phyloP scores from a whole-genome alignment of 2,888 invertebrate genomes.

The Chamaedrilus cognettii region DNA sequence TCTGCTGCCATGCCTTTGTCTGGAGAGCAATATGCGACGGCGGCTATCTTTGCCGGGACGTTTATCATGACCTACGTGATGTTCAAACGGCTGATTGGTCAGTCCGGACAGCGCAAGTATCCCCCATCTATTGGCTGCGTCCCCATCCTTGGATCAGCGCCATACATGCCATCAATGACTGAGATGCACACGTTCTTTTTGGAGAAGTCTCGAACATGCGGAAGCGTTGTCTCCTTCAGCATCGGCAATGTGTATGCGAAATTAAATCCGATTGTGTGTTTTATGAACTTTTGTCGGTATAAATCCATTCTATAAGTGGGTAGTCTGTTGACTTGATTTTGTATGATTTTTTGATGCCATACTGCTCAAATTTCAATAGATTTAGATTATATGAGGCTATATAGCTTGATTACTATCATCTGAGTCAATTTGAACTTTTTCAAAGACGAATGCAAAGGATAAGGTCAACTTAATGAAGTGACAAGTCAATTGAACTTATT shows the following conservation, averaged over 20 bases:
- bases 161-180: background rate
- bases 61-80: background rate
- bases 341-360: too few species aligned
- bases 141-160: conserved; percentile 14
- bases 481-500: too few species aligned
- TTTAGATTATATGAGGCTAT: too few species aligned
- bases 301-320: too few species aligned
- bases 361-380: too few species aligned
- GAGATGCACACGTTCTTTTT: conserved; percentile 6
- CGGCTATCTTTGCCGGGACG: background rate
- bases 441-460: too few species aligned
- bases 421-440: too few species aligned
- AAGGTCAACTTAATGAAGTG: too few species aligned
- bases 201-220: conserved; percentile 7
- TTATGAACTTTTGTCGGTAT: too few species aligned
- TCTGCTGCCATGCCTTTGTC: background rate
- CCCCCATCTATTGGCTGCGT: conserved; percentile 6
- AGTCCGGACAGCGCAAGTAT: background rate
- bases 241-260: conserved; percentile 7
- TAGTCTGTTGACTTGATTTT: too few species aligned
- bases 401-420: too few species aligned
- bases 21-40: background rate
- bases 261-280: too few species aligned
- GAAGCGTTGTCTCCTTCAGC: conserved; percentile 5
- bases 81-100: background rate